Conservation (phyloP, 2,113 vertebrate genomes). For the Numida meleagris region DNA sequence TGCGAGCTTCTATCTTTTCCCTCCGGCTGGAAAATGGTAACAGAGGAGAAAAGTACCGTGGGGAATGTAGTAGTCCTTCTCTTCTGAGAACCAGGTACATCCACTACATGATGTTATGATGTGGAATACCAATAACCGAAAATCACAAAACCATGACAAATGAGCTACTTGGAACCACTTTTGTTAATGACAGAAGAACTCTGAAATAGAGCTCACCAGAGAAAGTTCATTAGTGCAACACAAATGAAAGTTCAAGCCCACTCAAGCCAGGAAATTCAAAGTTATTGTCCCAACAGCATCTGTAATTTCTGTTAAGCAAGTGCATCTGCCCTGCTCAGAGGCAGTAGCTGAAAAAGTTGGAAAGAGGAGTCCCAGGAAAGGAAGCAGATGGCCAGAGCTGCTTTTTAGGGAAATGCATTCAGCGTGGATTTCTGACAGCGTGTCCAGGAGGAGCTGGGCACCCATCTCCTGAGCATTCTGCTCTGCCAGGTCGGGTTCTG, state of each 20-base stretch:
- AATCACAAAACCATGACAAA: no score
- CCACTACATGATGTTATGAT: no score
- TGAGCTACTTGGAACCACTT: slow-evolving; percentile 40
- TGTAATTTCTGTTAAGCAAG: background rate
- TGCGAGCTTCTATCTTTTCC: no score
- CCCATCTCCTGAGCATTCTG: fast-evolving
- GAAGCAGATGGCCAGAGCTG: background rate
- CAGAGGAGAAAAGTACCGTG: no score
- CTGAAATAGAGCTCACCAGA: background rate
- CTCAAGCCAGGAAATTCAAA: background rate
- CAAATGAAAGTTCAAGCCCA: slow-evolving; percentile 11
- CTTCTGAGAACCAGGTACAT: no score
- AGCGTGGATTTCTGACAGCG: background rate
- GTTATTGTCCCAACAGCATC: slow-evolving; percentile 31
- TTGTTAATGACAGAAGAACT: slow-evolving; percentile 32
- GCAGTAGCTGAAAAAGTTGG: background rate
- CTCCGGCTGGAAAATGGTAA: no score
- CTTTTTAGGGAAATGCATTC: background rate
- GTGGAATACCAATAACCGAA: no score
- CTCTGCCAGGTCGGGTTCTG: background rate
- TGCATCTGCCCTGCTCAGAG: background rate
- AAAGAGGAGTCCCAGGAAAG: background rate
- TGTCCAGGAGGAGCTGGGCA: background rate
- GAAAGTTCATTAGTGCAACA: slow-evolving; percentile 24
- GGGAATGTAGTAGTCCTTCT: no score